A percentile compares a stretch with the other conserved stretches of the same genome.
Conservation (phyloP, 2,888 invertebrate genomes). For the Amphipyra berbera region DNA sequence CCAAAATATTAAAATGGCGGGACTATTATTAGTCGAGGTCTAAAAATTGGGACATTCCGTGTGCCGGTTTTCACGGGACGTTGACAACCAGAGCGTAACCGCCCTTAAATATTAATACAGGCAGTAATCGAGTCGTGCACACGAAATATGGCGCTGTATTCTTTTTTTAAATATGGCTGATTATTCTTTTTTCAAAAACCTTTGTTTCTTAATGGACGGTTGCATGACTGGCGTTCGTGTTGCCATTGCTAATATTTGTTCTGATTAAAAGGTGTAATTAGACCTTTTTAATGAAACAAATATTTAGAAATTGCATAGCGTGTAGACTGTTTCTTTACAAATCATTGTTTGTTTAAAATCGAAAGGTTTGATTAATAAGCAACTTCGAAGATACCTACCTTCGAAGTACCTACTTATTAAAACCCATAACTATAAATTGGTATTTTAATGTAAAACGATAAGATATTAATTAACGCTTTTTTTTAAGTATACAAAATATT, state of each 20-base stretch:
- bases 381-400: no score
- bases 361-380: background rate
- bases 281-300: slow-evolving; percentile 11
- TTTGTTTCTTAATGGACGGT: slow-evolving; percentile 21
- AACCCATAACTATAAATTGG: no score
- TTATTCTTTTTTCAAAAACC: slow-evolving; percentile 22
- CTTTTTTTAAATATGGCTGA: slow-evolving; percentile 6
- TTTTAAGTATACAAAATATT: background rate
- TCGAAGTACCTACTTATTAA: no score
- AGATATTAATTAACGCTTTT: no score
- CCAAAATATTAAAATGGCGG: slow-evolving; percentile 26
- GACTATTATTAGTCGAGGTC: slow-evolving; percentile 24
- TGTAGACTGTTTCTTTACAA: slow-evolving; percentile 10
- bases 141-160: slow-evolving; percentile 11
- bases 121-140: slow-evolving; percentile 32
- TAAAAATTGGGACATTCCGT: slow-evolving; percentile 36
- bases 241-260: slow-evolving; percentile 13
- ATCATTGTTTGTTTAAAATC: background rate
- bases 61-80: slow-evolving; percentile 36
- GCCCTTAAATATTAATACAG: slow-evolving; percentile 49
- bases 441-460: no score
- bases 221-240: slow-evolving; percentile 36
- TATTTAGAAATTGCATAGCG: background rate
- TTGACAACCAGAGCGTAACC: slow-evolving; percentile 28
- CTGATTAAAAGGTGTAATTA: slow-evolving; percentile 26